A percentile compares a stretch with the other conserved stretches of the same genome.
Conservation (phyloP, 2,113 vertebrate species). For the Hippocampus comes region DNA sequence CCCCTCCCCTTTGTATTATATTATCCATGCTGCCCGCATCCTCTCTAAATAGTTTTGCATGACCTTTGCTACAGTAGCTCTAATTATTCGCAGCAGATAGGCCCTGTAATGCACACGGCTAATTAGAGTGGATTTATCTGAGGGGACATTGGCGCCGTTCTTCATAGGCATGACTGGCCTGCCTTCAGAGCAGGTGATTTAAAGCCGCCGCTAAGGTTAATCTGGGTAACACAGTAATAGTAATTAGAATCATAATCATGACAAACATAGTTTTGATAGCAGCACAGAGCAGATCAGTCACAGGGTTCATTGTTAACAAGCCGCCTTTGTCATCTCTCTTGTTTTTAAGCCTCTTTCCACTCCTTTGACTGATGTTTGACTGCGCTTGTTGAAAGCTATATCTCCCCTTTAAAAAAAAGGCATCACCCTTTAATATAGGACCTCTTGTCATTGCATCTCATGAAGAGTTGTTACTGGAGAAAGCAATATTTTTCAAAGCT, state of each 20-base stretch:
- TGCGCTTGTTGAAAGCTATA: conserved; percentile 55
- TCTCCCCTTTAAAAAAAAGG: conserved; percentile 48
- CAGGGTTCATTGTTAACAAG: conserved; percentile 13
- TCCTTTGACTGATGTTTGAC: conserved; percentile 46
- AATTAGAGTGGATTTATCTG: conserved; percentile 94
- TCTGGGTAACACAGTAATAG: conserved; percentile 80
- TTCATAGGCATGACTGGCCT: conserved; percentile 82
- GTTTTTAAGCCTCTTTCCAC: conserved; percentile 48
- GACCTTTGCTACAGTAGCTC: conserved; percentile 85
- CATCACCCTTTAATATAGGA: conserved; percentile 64
- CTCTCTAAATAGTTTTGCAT: conserved; percentile 84
- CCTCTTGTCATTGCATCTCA: conserved; percentile 60
- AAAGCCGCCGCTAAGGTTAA: conserved; percentile 83
- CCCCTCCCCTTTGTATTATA: conserved; percentile 36
- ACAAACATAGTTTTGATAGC: conserved; percentile 59
- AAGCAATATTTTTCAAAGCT: conserved; percentile 66
- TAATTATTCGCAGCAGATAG: conserved; percentile 89
- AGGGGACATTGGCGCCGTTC: conserved; percentile 84
- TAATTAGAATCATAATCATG: conserved; percentile 67
- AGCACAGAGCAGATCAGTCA: conserved; percentile 55
- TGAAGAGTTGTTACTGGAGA: conserved; percentile 60
- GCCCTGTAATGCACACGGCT: conserved; percentile 85
- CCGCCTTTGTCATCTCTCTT: background rate
- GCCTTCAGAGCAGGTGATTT: conserved; percentile 80
- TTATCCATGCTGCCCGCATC: conserved; percentile 76